A percentile compares a stretch with the other conserved stretches of the same genome.
Evolutionary conservation across 2,888 invertebrate genomes (phyloP).

Genomic region (Leptothorax acervorum): DNA sequence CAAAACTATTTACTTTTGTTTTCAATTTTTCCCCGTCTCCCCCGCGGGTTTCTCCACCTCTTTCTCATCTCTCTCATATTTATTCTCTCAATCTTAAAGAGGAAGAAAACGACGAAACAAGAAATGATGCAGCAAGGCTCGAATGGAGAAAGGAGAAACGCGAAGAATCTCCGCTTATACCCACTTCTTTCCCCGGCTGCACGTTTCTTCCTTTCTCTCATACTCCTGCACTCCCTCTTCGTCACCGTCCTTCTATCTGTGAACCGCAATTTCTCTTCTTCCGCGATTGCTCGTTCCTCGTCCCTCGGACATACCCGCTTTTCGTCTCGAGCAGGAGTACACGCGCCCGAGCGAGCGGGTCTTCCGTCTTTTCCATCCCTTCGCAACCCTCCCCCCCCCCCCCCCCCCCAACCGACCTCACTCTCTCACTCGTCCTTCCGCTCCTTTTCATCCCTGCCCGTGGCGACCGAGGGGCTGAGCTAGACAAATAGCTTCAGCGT

Average conservation of each 20-base stretch:
- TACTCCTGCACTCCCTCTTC: slow-evolving; percentile 24
- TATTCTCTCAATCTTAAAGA: slow-evolving; percentile 18
- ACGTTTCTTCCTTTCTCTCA: slow-evolving; percentile 56
- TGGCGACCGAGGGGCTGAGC: slow-evolving; percentile 75
- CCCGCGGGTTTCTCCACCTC: too few relatives aligned
- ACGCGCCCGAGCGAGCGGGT: slow-evolving; percentile 36
- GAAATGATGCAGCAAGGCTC: slow-evolving; percentile 1
- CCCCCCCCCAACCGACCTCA: neutral
- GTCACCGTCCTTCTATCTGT: slow-evolving; percentile 48
- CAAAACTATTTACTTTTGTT: slow-evolving; percentile 17
- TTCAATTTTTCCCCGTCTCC: neutral
- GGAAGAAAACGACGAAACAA: neutral
- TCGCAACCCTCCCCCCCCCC: neutral
- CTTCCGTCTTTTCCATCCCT: slow-evolving; percentile 53
- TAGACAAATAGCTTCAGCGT: slow-evolving; percentile 81
- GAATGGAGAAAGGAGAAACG: slow-evolving; percentile 5
- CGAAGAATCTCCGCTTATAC: slow-evolving; percentile 20
- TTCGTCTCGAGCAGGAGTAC: slow-evolving; percentile 28
- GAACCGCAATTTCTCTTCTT: slow-evolving; percentile 49
- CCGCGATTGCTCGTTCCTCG: slow-evolving; percentile 36
- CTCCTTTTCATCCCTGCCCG: slow-evolving; percentile 43
- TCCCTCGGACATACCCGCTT: slow-evolving; percentile 24
- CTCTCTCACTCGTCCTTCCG: slow-evolving; percentile 14
- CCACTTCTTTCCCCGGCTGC: slow-evolving; percentile 14
- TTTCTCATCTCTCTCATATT: neutral